A percentile compares a stretch with the other conserved stretches of the same genome.
Conservation (phyloP, 2,888 invertebrate genomes). For the Calephelis perditalis region DNA sequence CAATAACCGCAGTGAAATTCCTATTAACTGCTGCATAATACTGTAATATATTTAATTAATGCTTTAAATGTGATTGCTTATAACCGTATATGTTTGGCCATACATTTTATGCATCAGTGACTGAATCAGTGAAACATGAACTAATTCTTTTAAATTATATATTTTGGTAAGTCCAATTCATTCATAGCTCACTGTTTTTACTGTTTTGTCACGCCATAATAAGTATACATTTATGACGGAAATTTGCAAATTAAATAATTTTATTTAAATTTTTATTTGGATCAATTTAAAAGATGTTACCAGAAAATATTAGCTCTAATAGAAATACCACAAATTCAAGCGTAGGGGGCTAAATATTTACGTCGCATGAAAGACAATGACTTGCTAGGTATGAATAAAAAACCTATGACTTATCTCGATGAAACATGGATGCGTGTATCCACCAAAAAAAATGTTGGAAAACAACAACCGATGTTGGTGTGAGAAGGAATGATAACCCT, state of each 20-base stretch:
- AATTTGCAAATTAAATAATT: too few relatives aligned
- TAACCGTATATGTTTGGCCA: too few relatives aligned
- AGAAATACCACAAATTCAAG: constrained; percentile 28
- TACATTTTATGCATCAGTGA: too few relatives aligned
- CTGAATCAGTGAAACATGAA: too few relatives aligned
- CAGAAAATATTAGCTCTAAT: constrained; percentile 25
- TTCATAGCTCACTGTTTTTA: too few relatives aligned
- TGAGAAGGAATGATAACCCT: constrained; percentile 26
- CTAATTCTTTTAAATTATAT: too few relatives aligned
- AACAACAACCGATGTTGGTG: constrained; percentile 20
- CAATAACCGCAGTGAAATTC: background rate
- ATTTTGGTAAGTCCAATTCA: too few relatives aligned
- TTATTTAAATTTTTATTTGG: background rate
- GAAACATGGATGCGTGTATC: constrained; percentile 11
- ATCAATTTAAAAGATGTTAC: constrained; percentile 26
- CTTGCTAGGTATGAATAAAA: constrained; percentile 23
- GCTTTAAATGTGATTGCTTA: too few relatives aligned
- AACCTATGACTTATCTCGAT: constrained; percentile 13
- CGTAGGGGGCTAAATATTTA: constrained; percentile 29
- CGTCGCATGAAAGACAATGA: constrained; percentile 25
- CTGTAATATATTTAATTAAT: too few relatives aligned
- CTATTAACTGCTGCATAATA: background rate
- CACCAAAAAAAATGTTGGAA: constrained; percentile 24
- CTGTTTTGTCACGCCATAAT: too few relatives aligned
- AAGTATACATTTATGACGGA: too few relatives aligned